Percentiles rank a stretch among this genome's conserved stretches.
phyloP scores from a whole-genome alignment of 2,797 vertebrate species.

The Pangasius sanitwongsei region DNA sequence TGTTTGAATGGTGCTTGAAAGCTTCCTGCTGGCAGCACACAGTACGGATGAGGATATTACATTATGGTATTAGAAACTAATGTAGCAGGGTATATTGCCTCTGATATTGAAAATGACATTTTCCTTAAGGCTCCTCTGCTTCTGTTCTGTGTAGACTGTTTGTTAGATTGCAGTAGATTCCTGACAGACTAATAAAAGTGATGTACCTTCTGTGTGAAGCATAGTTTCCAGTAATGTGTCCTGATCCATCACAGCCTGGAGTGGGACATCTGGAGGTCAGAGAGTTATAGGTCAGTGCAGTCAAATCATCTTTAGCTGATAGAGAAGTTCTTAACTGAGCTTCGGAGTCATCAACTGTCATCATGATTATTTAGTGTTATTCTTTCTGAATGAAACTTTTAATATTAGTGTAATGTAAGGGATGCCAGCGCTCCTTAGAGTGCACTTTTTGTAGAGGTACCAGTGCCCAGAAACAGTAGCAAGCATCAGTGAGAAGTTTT shows the following conservation, averaged over 20 bases:
- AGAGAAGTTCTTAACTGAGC: not conserved
- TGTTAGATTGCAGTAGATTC: not conserved
- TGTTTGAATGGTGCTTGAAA: constrained; percentile 9
- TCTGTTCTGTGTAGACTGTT: not conserved
- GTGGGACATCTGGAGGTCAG: constrained; percentile 90
- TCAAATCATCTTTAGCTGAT: not conserved
- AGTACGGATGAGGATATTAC: not conserved
- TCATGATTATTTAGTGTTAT: not conserved
- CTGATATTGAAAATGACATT: constrained; percentile 1
- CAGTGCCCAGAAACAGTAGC: not conserved
- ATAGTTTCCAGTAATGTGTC: constrained; percentile 99
- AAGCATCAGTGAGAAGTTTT: not conserved
- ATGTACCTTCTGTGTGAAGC: constrained; percentile 94
- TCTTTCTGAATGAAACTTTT: not conserved
- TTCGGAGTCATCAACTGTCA: not conserved
- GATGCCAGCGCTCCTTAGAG: not conserved
- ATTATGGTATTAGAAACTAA: not conserved
- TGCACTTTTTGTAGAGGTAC: not conserved
- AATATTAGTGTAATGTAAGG: not conserved
- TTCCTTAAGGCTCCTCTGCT: not conserved
- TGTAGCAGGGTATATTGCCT: not conserved
- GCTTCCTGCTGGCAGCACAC: not conserved
- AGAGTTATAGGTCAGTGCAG: constrained; percentile 26
- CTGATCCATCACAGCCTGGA: constrained; percentile 95
- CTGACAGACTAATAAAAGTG: not conserved